Evolutionary conservation across 2,113 vertebrate species (phyloP).

Genomic region (Sterna hirundo): DNA sequence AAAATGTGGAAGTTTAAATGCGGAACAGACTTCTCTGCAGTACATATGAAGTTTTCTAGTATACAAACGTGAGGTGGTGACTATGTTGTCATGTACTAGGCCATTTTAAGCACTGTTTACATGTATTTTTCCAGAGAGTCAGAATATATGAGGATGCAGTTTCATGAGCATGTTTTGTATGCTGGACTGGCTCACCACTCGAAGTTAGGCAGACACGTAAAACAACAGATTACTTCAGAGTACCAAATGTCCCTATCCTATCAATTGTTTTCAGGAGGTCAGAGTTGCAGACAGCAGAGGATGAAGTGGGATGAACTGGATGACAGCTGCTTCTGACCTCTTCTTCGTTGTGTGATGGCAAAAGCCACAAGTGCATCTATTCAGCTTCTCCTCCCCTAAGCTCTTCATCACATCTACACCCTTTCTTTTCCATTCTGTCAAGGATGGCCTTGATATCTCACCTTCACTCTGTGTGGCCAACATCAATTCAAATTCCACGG

Average conservation of each 20-base stretch:
- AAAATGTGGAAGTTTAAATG: not conserved
- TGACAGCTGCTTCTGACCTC: not conserved
- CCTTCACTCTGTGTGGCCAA: not conserved
- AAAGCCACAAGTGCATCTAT: not conserved
- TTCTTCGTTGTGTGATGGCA: not conserved
- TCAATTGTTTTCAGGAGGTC: not conserved
- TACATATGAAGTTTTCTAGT: not conserved
- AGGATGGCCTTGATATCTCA: not conserved
- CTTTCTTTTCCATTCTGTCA: not conserved
- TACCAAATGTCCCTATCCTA: not conserved
- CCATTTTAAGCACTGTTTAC: not conserved
- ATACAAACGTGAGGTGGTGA: not conserved
- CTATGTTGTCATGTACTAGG: not conserved
- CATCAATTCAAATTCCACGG: not conserved
- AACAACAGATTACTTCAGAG: not conserved
- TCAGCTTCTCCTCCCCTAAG: not conserved
- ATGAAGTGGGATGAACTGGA: not conserved
- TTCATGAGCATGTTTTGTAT: not conserved
- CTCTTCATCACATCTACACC: not conserved
- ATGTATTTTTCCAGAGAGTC: not conserved
- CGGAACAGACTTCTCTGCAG: not conserved
- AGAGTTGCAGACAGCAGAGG: not conserved
- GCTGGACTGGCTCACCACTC: not conserved
- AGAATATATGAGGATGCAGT: not conserved
- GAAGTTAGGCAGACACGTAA: not conserved